Evolutionary conservation across 2,888 invertebrate species (phyloP).

Genomic region (Pocota personata): DNA sequence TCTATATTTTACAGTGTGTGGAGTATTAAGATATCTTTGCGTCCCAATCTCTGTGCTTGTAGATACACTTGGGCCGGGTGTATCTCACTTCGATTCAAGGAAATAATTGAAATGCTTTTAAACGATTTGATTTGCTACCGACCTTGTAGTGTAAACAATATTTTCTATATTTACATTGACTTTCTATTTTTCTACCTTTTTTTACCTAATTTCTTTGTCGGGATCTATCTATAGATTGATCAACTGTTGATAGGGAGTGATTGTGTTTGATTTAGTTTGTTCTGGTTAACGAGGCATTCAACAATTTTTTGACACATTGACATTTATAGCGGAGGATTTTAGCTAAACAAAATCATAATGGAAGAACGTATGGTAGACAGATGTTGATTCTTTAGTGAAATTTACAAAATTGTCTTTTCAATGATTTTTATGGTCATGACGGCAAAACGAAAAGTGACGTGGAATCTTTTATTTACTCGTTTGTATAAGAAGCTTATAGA

Average conservation of each 20-base stretch:
- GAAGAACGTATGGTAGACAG: not conserved
- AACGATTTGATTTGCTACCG: conserved; percentile 32
- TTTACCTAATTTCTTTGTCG: not conserved
- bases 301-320: not conserved
- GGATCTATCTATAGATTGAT: not conserved
- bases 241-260: not conserved
- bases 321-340: not conserved
- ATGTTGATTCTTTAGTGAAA: not conserved
- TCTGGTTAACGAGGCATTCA: not conserved
- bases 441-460: not conserved
- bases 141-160: conserved; percentile 62
- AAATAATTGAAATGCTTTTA: conserved; percentile 24
- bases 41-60: not conserved
- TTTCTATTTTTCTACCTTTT: not conserved
- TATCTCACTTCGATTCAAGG: conserved; percentile 44
- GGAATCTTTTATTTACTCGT: not conserved
- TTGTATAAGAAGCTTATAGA: not conserved
- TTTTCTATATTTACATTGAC: conserved; percentile 13
- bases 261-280: not conserved
- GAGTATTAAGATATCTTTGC: conserved; percentile 1
- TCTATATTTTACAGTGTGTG: not conserved
- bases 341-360: not conserved
- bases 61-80: not conserved
- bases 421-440: not conserved
- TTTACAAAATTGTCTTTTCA: not conserved